Conservation (phyloP, 2,888 invertebrate species). For the Athalia cordata region DNA sequence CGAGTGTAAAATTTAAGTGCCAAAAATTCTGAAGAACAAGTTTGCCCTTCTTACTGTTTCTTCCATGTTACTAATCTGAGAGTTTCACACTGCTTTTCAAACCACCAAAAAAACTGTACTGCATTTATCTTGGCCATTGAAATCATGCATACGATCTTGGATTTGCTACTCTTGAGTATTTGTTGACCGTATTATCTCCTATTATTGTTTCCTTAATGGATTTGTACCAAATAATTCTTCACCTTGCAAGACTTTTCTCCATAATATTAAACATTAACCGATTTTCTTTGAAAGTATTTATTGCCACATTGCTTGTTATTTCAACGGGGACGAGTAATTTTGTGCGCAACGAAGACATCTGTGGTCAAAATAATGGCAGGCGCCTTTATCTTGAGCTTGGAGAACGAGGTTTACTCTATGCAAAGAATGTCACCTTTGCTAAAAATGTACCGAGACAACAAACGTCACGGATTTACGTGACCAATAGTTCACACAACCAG, state of each 20-base stretch:
- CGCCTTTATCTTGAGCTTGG: conserved; percentile 71
- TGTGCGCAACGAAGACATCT: conserved; percentile 71
- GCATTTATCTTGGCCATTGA: too few species aligned
- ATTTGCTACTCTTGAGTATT: too few species aligned
- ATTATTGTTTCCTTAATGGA: too few species aligned
- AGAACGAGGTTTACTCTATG: conserved; percentile 69
- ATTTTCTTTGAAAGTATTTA: conserved; percentile 33
- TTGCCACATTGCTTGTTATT: conserved; percentile 46
- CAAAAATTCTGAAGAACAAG: background rate
- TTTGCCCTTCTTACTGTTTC: background rate
- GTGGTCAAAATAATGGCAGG: conserved; percentile 70
- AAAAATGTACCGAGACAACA: conserved; percentile 61
- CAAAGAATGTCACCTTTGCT: conserved; percentile 66
- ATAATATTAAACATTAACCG: background rate
- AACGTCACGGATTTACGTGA: conserved; percentile 55
- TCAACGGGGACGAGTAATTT: conserved; percentile 56
- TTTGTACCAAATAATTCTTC: too few species aligned
- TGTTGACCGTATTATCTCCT: too few species aligned
- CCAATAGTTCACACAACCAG: conserved; percentile 73
- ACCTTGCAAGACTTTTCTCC: background rate
- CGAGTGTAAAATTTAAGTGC: background rate
- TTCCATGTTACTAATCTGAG: background rate
- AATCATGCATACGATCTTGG: too few species aligned
- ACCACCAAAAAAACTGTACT: background rate
- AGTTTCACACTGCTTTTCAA: background rate